Base-by-base conservation (phyloP, 1,140 invertebrate genomes). In the Adelges cooleyi region DNA sequence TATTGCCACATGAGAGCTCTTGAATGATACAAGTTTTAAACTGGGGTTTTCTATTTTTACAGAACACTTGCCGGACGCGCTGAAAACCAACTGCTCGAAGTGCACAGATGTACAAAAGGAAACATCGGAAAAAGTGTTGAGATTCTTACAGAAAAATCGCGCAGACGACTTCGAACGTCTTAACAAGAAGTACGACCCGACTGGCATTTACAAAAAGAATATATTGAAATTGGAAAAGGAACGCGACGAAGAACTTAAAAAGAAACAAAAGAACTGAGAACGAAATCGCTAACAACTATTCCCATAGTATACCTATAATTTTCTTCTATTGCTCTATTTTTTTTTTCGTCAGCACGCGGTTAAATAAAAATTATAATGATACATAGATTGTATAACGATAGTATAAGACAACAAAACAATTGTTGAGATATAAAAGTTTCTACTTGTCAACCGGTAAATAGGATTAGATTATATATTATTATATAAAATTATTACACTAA, bases 51-150 rank as follows among this genome's bases (percentile, higher is more conserved):
- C 53, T 66, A 69, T 70, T 46, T 70, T 71, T 72, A 18, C 71
- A 80, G 81, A 73, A n/a, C 50, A 78, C 2, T 71, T 86, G 1
- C 77, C 78, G 6, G 84, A 86, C 36, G 84, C 82, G 1, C 67
- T 86, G 8, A 74, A 79, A 66, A 83, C 80, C 1, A 80, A 78
- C 3, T 86, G 84, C 68, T 69, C 65, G 9, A 84, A 84, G 71
- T 86, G 84, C 66, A 80, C 77, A 22, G 77, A 81, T 2, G 76
- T 74, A 20, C 84, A 86, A 68, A 77, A 75, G 46, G 68, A 76
- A 0, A 77, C 78, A 13, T 72, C 78, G 0, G 73, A 77, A 13
- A 81, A 78, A 67, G 76, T 83, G 1, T 78, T 82, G 27, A 75
- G 75, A 15, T 78, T 72, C 6, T 68, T 83, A 36, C 77, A 80